Conservation (phyloP, 2,797 vertebrate genomes). For the Micrastur ruficollis region DNA sequence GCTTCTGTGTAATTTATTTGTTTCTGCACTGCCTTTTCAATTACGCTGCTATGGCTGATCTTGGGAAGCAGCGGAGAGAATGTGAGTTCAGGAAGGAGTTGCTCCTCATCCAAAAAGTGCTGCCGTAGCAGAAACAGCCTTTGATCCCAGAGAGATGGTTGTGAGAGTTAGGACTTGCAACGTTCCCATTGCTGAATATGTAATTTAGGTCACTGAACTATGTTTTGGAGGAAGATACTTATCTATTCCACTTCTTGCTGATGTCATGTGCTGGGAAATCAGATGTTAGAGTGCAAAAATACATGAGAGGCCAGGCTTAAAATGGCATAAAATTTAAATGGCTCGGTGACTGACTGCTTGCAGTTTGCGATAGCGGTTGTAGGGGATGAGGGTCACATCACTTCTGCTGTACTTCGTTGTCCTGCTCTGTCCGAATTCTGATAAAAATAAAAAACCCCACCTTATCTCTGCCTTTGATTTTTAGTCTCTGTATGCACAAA, state of each 20-base stretch:
- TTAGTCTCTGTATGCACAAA: neutral
- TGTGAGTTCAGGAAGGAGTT: neutral
- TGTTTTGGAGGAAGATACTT: conserved; percentile 49
- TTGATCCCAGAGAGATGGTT: neutral
- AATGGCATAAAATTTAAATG: neutral
- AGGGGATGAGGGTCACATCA: neutral
- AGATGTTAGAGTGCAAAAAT: conserved; percentile 42
- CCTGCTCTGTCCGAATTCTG: neutral
- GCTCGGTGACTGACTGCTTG: neutral
- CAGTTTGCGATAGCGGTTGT: neutral
- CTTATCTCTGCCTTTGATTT: neutral
- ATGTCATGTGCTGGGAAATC: conserved; percentile 62
- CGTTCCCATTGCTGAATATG: conserved; percentile 33
- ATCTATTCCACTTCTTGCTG: conserved; percentile 41
- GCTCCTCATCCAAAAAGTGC: neutral
- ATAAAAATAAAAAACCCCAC: neutral
- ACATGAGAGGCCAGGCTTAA: conserved; percentile 17
- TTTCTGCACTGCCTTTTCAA: neutral
- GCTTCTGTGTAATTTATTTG: neutral
- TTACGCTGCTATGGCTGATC: neutral
- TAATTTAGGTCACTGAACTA: conserved; percentile 46
- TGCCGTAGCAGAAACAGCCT: neutral
- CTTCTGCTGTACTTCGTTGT: neutral
- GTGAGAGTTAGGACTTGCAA: neutral
- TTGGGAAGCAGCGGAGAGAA: neutral